A percentile compares a stretch with the other conserved stretches of the same genome.
phyloP scores from a whole-genome alignment of 2,797 vertebrate species.

The Cyclura pinguis region DNA sequence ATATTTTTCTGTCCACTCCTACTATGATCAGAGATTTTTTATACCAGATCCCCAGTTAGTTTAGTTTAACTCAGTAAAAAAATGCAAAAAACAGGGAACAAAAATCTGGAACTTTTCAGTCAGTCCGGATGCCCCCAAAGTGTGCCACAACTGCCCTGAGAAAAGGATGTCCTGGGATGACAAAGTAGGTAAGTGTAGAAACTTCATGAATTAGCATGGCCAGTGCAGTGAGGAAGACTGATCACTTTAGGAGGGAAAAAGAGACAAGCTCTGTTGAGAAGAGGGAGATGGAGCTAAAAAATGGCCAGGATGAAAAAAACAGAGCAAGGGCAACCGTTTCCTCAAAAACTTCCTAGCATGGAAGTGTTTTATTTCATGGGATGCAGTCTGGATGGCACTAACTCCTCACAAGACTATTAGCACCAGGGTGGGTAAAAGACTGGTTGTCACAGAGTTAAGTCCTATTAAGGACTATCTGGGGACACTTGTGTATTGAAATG shows the following conservation, averaged over 20 bases:
- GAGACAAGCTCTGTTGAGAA: background rate
- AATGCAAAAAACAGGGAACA: too few relatives aligned
- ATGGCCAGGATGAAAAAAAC: background rate
- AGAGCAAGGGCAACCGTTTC: constrained; percentile 11
- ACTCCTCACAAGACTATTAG: background rate
- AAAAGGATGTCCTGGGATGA: background rate
- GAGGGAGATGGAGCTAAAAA: background rate
- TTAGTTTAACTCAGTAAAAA: too few relatives aligned
- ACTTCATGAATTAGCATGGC: background rate
- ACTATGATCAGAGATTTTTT: too few relatives aligned
- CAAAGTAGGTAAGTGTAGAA: background rate
- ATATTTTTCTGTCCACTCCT: too few relatives aligned
- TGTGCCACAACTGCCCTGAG: background rate
- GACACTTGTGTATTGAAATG: too few relatives aligned
- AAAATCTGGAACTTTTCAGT: too few relatives aligned
- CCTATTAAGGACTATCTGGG: background rate
- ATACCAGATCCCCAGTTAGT: too few relatives aligned
- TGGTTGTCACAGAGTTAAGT: too few relatives aligned
- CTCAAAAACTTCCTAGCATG: background rate
- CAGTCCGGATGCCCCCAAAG: too few relatives aligned
- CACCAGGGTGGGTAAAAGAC: background rate
- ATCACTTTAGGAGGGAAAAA: background rate
- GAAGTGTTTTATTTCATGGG: background rate
- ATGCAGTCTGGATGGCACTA: background rate
- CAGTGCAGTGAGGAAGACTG: too few relatives aligned